Conservation (phyloP, 2,113 vertebrate species). For the Muscicapa adusta region DNA sequence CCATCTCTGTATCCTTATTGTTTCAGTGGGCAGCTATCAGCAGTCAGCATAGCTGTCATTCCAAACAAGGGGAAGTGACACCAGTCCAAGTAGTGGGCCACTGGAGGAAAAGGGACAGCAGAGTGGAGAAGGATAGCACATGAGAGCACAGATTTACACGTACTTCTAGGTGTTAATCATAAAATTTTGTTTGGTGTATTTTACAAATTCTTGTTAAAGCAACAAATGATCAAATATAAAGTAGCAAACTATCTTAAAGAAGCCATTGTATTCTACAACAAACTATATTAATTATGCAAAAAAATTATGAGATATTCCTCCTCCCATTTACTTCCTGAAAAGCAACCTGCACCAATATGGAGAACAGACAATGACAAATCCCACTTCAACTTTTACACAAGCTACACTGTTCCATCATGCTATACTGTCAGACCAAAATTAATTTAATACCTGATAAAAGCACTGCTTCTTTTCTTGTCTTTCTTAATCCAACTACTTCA, state of each 20-base stretch:
- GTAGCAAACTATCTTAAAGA: background rate
- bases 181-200: background rate
- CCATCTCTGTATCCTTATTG: background rate
- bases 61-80: background rate
- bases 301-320: background rate
- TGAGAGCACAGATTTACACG: background rate
- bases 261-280: background rate
- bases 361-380: background rate
- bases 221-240: background rate
- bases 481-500: background rate
- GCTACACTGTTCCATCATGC: background rate
- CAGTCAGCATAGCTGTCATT: background rate
- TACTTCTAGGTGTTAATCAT: background rate
- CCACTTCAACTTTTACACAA: background rate
- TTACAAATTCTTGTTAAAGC: background rate
- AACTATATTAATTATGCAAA: background rate
- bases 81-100: background rate
- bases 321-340: background rate
- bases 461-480: background rate
- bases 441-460: background rate
- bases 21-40: background rate
- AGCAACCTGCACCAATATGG: background rate
- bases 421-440: background rate
- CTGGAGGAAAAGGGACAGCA: background rate
- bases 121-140: background rate